Evolutionary conservation across 2,113 vertebrate species (phyloP).

Genomic region (Halichoerus grypus): DNA sequence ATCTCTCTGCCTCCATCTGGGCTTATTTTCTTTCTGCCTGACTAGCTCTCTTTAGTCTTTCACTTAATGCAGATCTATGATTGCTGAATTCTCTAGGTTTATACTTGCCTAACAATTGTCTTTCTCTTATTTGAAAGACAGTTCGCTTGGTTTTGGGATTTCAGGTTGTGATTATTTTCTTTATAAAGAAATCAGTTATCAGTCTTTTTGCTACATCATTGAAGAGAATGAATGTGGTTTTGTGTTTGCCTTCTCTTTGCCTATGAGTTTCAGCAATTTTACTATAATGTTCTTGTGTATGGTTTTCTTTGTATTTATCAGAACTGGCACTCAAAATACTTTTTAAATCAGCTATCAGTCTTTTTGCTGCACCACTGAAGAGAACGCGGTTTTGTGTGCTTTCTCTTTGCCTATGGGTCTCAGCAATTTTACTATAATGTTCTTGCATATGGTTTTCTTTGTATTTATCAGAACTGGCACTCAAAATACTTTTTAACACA

Average conservation of each 20-base stretch:
- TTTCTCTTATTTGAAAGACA: constrained; percentile 21
- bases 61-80: not conserved
- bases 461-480: not conserved
- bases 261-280: not conserved
- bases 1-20: not conserved
- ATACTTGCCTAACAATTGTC: not conserved
- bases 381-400: not conserved
- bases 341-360: not conserved
- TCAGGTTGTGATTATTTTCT: not conserved
- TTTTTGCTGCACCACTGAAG: not conserved
- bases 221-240: not conserved
- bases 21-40: not conserved
- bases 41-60: not conserved
- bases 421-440: not conserved
- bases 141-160: not conserved
- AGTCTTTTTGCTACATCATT: not conserved
- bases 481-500: constrained; percentile 3
- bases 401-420: not conserved
- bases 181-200: not conserved
- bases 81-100: not conserved
- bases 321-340: not conserved
- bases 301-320: not conserved
- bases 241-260: not conserved
- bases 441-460: not conserved
- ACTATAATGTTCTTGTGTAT: not conserved